A percentile compares a stretch with the other conserved stretches of the same genome.
Evolutionary conservation across 2,113 vertebrate species (phyloP).

Genomic region (Reinhardtius hippoglossoides): DNA sequence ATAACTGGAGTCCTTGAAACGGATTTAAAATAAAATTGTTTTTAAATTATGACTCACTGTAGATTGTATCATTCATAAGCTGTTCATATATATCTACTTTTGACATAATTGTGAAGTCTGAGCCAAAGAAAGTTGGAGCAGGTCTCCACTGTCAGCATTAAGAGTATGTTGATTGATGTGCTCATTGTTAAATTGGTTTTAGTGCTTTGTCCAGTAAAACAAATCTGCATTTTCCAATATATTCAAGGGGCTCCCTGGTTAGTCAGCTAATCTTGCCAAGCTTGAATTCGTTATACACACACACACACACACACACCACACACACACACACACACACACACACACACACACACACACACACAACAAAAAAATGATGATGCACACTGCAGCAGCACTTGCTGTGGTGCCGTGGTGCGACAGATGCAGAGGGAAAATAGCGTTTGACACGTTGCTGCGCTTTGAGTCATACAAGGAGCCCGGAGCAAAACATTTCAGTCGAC

Average conservation of each 20-base stretch:
- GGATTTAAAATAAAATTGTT: conserved; percentile 24
- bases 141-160: conserved; percentile 11
- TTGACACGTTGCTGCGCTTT: conserved; percentile 33
- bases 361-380: conserved; percentile 34
- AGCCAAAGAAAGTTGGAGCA: neutral
- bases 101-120: neutral
- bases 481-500: conserved; percentile 46
- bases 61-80: neutral
- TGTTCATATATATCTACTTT: neutral
- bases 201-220: conserved; percentile 35
- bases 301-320: neutral
- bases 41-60: conserved; percentile 1
- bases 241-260: conserved; percentile 34
- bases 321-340: neutral
- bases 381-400: conserved; percentile 27
- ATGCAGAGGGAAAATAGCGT: conserved; percentile 16
- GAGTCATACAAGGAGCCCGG: conserved; percentile 42
- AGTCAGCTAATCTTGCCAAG: conserved; percentile 54
- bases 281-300: conserved; percentile 18
- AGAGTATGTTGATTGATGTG: conserved; percentile 30
- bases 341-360: neutral
- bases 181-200: conserved; percentile 35
- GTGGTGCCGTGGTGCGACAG: conserved; percentile 35
- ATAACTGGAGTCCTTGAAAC: neutral
- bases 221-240: conserved; percentile 51